Percentiles rank a stretch among this genome's conserved stretches.
These are phyloP conservation scores for Callimorpha dominula DNA, from an alignment of 2,888 invertebrate species.

Conservation along the genomic window DNA sequence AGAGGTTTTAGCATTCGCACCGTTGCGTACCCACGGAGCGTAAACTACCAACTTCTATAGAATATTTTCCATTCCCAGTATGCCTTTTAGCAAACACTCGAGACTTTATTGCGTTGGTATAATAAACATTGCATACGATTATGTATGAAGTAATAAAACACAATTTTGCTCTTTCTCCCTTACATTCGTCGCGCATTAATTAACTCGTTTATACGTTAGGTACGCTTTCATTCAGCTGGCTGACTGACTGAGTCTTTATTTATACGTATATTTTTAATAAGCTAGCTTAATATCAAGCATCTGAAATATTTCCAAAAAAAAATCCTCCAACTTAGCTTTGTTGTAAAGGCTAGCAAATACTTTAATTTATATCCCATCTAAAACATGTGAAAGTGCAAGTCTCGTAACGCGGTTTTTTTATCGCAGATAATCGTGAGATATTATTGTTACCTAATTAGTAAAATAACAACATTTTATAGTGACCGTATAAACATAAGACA, in stretches of 20 bases:
- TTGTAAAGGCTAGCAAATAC: too few relatives aligned
- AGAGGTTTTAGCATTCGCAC: conserved; percentile 5
- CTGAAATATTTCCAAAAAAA: too few relatives aligned
- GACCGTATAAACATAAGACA: too few relatives aligned
- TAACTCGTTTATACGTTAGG: conserved; percentile 39
- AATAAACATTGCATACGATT: conserved; percentile 24
- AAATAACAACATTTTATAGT: too few relatives aligned
- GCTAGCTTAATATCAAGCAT: conserved; percentile 2
- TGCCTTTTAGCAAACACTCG: conserved; percentile 23
- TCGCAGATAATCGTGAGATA: too few relatives aligned
- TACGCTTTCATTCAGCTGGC: conserved; percentile 14
- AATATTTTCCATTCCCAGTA: conserved; percentile 18
- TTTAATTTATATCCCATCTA: too few relatives aligned
- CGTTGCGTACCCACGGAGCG: conserved; percentile 11
- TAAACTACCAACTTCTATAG: conserved; percentile 20
- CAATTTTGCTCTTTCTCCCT: conserved; percentile 39
- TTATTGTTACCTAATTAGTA: too few relatives aligned
- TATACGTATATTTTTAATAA: conserved; percentile 5
- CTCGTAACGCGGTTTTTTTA: too few relatives aligned
- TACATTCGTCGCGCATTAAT: conserved; percentile 30
- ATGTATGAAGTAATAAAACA: conserved; percentile 39
- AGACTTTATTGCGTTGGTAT: conserved; percentile 21
- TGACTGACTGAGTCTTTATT: conserved; percentile 4
- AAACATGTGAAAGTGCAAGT: too few relatives aligned
- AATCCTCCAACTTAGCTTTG: too few relatives aligned